A percentile compares a stretch with the other conserved stretches of the same genome.
phyloP scores from a whole-genome alignment of 1,140 invertebrate genomes.

The Goniozus legneri region DNA sequence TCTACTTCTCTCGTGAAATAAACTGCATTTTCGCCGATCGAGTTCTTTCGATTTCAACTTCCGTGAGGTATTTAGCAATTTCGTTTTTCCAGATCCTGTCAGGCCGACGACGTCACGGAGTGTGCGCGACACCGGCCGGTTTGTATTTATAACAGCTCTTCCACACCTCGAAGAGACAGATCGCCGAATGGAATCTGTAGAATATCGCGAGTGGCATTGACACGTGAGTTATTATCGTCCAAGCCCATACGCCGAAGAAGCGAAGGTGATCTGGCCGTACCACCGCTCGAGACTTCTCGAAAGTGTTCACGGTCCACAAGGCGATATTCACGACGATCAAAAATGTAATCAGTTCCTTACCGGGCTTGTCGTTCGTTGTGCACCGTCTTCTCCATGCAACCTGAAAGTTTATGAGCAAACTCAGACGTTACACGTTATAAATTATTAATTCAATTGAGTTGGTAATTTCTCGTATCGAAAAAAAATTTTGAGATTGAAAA shows the following conservation, averaged over 20 bases:
- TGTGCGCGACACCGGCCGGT: slow-evolving; percentile 16
- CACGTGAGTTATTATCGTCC: slow-evolving; percentile 84
- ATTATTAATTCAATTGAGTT: too few relatives aligned
- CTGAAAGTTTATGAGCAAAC: too few relatives aligned
- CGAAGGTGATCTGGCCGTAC: slow-evolving; percentile 73
- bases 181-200: slow-evolving; percentile 78
- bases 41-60: too few relatives aligned
- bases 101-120: too few relatives aligned
- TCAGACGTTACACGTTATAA: too few relatives aligned
- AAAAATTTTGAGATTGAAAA: too few relatives aligned
- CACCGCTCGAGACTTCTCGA: slow-evolving; percentile 79
- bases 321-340: slow-evolving; percentile 80
- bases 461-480: too few relatives aligned
- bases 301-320: slow-evolving; percentile 81
- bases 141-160: slow-evolving; percentile 60
- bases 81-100: too few relatives aligned
- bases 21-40: too few relatives aligned
- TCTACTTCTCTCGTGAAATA: too few relatives aligned
- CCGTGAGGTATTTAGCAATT: too few relatives aligned
- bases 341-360: slow-evolving; percentile 80
- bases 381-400: slow-evolving; percentile 74
- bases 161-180: slow-evolving; percentile 82
- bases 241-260: slow-evolving; percentile 80
- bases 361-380: slow-evolving; percentile 70
- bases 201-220: slow-evolving; percentile 84